These are phyloP conservation scores for Drosophila neotestacea DNA, from an alignment of 2,888 invertebrate species.

Conservation along the genomic window DNA sequence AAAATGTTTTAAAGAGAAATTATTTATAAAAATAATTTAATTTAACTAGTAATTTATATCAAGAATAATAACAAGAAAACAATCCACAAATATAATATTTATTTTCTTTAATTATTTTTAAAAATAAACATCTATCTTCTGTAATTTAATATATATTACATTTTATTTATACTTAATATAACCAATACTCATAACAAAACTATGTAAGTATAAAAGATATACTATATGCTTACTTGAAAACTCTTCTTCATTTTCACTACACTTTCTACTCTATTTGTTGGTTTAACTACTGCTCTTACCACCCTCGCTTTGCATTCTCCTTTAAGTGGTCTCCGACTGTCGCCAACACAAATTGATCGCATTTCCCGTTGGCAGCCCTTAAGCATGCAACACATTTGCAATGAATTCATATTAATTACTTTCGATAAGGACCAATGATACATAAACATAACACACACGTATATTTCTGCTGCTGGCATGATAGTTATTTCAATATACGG, in stretches of 20 bases:
- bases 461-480: slow-evolving; percentile 19
- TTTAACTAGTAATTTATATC: too few species aligned
- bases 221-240: neutral
- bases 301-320: neutral
- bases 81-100: too few species aligned
- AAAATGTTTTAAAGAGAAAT: too few species aligned
- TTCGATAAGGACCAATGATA: slow-evolving; percentile 45
- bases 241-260: too few species aligned
- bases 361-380: slow-evolving; percentile 37
- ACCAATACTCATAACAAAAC: too few species aligned
- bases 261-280: too few species aligned
- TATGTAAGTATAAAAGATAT: neutral
- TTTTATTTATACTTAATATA: too few species aligned
- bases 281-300: neutral
- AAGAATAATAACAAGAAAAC: too few species aligned
- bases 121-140: neutral
- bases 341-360: slow-evolving; percentile 43
- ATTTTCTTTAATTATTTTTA: neutral
- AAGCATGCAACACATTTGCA: slow-evolving; percentile 66
- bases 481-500: slow-evolving; percentile 60
- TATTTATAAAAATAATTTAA: too few species aligned
- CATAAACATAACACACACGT: slow-evolving; percentile 15
- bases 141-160: too few species aligned
- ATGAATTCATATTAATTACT: slow-evolving; percentile 74
- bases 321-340: slow-evolving; percentile 12